These are phyloP conservation scores for Phrynocephalus forsythii DNA, from an alignment of 2,797 vertebrate species.

Conservation along the genomic window DNA sequence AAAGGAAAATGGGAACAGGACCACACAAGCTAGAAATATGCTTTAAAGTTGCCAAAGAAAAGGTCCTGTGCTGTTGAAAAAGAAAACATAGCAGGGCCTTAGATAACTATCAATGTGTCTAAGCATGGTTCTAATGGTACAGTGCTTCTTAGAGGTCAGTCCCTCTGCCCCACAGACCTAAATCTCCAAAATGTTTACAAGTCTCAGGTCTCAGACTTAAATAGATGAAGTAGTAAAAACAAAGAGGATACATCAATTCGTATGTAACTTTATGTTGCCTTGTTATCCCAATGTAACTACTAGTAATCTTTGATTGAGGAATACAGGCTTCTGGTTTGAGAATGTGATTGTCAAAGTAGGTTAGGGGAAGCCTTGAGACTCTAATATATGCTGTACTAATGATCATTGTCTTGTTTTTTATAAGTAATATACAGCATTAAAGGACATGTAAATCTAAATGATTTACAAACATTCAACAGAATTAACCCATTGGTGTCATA, in stretches of 20 bases:
- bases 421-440: too few species aligned
- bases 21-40: neutral
- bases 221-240: neutral
- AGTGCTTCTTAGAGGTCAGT: too few species aligned
- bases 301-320: neutral
- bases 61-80: neutral
- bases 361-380: neutral
- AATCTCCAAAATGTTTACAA: neutral
- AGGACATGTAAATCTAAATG: too few species aligned
- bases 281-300: too few species aligned
- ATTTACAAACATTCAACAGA: too few species aligned
- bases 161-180: neutral
- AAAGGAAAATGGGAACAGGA: constrained; percentile 2
- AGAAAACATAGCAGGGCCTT: neutral
- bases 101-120: neutral
- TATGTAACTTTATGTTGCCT: neutral
- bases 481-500: too few species aligned
- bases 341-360: neutral
- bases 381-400: neutral
- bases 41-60: neutral
- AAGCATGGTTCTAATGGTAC: neutral
- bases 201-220: neutral
- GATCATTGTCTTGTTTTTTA: neutral
- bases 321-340: neutral
- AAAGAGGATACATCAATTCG: neutral